phyloP scores from a whole-genome alignment of 2,113 vertebrate genomes.

The Semnornis frantzii region DNA sequence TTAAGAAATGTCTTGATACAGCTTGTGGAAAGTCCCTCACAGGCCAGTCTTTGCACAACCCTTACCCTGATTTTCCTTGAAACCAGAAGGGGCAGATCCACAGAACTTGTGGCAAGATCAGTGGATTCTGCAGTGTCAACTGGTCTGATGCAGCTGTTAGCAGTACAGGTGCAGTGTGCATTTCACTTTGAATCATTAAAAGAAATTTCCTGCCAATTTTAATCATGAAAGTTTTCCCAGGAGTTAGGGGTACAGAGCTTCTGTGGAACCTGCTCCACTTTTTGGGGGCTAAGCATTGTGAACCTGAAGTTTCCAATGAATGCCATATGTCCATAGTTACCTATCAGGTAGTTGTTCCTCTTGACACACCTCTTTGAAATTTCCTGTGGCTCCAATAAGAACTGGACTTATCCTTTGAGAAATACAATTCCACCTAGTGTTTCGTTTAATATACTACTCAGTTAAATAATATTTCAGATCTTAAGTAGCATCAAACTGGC shows the following conservation, averaged over 20 bases:
- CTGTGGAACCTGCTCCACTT: background rate
- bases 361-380: background rate
- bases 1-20: background rate
- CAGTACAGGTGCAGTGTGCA: too few species aligned
- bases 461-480: background rate
- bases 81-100: background rate
- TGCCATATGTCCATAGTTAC: rapidly evolving
- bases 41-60: background rate
- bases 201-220: background rate
- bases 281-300: background rate
- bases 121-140: background rate
- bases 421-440: background rate
- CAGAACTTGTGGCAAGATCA: background rate
- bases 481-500: background rate
- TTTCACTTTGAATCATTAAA: rapidly evolving
- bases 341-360: background rate
- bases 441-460: background rate
- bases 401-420: background rate
- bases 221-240: background rate
- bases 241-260: background rate
- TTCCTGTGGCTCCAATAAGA: background rate
- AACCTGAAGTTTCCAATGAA: background rate
- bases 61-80: background rate
- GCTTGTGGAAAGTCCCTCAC: background rate
- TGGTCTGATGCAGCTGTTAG: background rate